These are phyloP conservation scores for Catamblyrhynchus diadema DNA, from an alignment of 2,797 vertebrate genomes.

Conservation along the genomic window DNA sequence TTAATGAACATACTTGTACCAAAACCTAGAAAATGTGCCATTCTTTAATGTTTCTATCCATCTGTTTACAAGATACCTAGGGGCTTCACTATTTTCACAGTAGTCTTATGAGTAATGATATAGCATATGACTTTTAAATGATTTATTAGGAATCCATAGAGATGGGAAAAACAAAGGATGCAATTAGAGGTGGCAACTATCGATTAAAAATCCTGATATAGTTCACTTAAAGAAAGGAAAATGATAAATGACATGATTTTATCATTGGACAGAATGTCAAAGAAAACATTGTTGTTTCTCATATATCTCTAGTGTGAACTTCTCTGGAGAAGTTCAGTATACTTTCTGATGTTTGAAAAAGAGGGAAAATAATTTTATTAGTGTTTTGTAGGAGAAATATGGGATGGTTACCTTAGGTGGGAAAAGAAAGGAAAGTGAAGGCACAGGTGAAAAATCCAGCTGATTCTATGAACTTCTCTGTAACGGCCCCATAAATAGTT, in stretches of 20 bases:
- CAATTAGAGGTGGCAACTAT: slow-evolving; percentile 51
- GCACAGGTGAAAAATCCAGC: background rate
- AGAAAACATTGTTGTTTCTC: background rate
- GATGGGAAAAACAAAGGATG: slow-evolving; percentile 26
- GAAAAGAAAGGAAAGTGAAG: background rate
- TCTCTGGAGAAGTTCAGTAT: background rate
- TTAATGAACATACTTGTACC: background rate
- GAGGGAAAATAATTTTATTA: background rate
- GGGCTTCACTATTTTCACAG: background rate
- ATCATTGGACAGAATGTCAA: slow-evolving; percentile 8
- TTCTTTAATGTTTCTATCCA: background rate
- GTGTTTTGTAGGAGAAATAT: background rate
- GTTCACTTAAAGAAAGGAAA: slow-evolving; percentile 11
- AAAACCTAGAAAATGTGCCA: background rate
- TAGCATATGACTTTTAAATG: slow-evolving; percentile 37
- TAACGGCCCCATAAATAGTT: background rate
- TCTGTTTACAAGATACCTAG: background rate
- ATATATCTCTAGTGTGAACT: background rate
- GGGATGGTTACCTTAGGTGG: rapidly evolving
- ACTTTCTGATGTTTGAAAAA: background rate
- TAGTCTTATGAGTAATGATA: background rate
- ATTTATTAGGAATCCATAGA: slow-evolving; percentile 46
- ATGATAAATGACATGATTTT: slow-evolving; percentile 25
- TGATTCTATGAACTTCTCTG: background rate
- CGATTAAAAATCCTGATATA: slow-evolving; percentile 17